phyloP scores from a whole-genome alignment of 1,140 invertebrate genomes.

The Drosophila ficusphila region DNA sequence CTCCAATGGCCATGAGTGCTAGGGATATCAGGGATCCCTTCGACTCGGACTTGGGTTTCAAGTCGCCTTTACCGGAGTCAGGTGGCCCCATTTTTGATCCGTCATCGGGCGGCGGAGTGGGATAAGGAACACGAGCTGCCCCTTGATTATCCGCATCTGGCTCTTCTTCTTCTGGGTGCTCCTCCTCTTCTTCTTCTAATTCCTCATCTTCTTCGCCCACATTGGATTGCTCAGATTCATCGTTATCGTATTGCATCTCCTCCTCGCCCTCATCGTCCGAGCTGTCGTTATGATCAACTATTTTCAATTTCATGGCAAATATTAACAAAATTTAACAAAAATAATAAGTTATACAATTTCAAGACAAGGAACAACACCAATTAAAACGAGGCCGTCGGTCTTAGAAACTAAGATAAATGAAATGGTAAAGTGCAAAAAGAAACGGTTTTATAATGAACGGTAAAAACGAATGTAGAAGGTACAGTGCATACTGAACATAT shows the following conservation, averaged over 20 bases:
- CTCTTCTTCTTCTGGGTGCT: background rate
- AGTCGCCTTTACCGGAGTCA: background rate
- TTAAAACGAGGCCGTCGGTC: too few species aligned
- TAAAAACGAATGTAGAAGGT: too few species aligned
- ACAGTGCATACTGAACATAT: too few species aligned
- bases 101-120: conserved; percentile 51
- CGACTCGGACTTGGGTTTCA: background rate
- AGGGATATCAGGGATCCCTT: background rate
- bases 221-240: background rate
- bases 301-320: background rate
- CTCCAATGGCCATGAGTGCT: conserved; percentile 22
- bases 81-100: conserved; percentile 7
- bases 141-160: background rate
- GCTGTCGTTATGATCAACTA: background rate
- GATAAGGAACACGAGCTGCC: conserved; percentile 15
- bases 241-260: background rate
- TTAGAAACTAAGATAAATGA: too few species aligned
- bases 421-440: too few species aligned
- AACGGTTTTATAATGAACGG: too few species aligned
- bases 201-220: background rate
- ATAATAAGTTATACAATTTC: too few species aligned
- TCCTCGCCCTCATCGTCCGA: conserved; percentile 4
- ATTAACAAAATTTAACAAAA: background rate
- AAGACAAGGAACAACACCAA: too few species aligned
- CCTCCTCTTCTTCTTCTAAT: background rate